Conservation (phyloP, 2,888 invertebrate genomes). For the Pandemis corylana region DNA sequence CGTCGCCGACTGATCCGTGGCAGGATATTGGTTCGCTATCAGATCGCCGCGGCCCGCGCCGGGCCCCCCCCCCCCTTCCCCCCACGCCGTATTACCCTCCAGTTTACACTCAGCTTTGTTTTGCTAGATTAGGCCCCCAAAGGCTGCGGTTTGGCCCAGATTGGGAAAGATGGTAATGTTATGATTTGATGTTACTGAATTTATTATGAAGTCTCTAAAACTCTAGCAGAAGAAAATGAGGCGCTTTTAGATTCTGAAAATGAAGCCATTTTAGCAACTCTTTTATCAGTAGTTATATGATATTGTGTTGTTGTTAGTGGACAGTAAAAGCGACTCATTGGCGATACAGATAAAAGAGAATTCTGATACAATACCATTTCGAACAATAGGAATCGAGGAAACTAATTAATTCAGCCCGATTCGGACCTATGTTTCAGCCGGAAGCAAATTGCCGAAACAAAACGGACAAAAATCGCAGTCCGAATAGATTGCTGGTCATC, state of each 20-base stretch:
- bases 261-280: no score
- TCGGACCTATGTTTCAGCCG: conserved; percentile 19
- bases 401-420: conserved; percentile 23
- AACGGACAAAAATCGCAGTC: conserved; percentile 16
- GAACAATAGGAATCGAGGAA: background rate
- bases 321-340: background rate
- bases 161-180: conserved; percentile 23
- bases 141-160: conserved; percentile 10
- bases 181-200: background rate
- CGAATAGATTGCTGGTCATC: conserved; percentile 1
- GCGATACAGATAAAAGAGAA: background rate
- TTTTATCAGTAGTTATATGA: no score
- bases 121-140: conserved; percentile 23
- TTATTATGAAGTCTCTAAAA: background rate
- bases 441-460: conserved; percentile 28
- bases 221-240: no score
- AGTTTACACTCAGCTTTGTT: conserved; percentile 21
- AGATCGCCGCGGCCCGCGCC: conserved; percentile 15
- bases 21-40: conserved; percentile 39
- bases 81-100: background rate
- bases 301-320: background rate
- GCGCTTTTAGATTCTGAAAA: no score
- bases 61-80: background rate
- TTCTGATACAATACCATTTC: background rate
- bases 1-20: conserved; percentile 22